phyloP scores from a whole-genome alignment of 2,888 invertebrate species.

The Danaus chrysippus region DNA sequence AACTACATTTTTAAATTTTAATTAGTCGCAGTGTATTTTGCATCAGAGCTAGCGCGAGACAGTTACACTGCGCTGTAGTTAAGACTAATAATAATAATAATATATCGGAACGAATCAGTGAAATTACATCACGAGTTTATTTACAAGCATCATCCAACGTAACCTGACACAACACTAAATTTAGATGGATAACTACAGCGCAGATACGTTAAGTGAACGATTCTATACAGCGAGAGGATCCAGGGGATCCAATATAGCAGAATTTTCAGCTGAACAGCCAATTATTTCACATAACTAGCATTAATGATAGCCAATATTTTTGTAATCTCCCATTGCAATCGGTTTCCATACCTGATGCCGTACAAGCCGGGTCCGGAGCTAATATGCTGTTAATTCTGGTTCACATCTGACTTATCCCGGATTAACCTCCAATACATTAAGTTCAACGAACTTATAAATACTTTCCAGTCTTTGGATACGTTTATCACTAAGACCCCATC shows the following conservation, averaged over 20 bases:
- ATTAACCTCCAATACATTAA: slow-evolving; percentile 61
- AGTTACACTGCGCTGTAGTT: slow-evolving; percentile 36
- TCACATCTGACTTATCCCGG: slow-evolving; percentile 66
- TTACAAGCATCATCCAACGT: slow-evolving; percentile 23
- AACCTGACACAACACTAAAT: slow-evolving; percentile 11
- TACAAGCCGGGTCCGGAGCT: slow-evolving; percentile 34
- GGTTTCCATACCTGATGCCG: slow-evolving; percentile 37
- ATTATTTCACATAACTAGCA: neutral
- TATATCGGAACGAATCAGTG: neutral
- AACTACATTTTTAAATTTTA: neutral
- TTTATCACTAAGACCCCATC: slow-evolving; percentile 76
- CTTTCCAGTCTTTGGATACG: slow-evolving; percentile 77
- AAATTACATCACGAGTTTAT: slow-evolving; percentile 19
- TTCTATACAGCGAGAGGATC: slow-evolving; percentile 10
- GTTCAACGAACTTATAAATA: slow-evolving; percentile 73
- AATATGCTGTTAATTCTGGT: slow-evolving; percentile 57
- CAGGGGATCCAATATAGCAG: slow-evolving; percentile 2
- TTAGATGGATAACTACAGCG: slow-evolving; percentile 26
- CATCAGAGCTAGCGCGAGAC: slow-evolving; percentile 35
- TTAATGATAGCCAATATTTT: slow-evolving; percentile 14
- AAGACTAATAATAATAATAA: slow-evolving; percentile 5
- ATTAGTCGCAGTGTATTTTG: slow-evolving; percentile 35
- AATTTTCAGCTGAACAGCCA: slow-evolving; percentile 2
- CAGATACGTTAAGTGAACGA: slow-evolving; percentile 25
- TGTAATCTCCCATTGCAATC: slow-evolving; percentile 31